These are phyloP conservation scores for Crematogaster levior DNA, from an alignment of 2,888 invertebrate species.

Conservation along the genomic window DNA sequence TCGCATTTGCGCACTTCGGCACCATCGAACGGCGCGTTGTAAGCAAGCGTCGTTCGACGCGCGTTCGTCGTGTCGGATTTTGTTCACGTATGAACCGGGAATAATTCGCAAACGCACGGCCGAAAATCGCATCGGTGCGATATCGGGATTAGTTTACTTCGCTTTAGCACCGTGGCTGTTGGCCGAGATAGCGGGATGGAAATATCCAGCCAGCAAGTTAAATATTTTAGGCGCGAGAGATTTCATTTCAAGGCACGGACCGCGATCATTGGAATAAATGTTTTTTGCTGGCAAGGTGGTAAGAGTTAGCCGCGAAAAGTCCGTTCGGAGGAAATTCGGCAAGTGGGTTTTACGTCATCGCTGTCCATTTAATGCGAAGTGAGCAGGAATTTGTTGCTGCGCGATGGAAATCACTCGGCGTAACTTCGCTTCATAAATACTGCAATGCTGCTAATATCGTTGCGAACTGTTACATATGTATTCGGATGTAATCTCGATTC, in stretches of 20 bases:
- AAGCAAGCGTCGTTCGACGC: constrained; percentile 24
- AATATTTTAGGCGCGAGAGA: background rate
- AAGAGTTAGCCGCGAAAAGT: background rate
- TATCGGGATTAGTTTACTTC: constrained; percentile 1
- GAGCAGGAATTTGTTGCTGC: constrained; percentile 43
- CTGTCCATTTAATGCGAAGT: constrained; percentile 37
- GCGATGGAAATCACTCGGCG: constrained; percentile 56
- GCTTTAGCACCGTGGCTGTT: background rate
- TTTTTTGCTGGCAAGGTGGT: background rate
- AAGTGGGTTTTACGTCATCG: constrained; percentile 37
- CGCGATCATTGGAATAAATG: background rate
- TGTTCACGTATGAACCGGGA: constrained; percentile 19
- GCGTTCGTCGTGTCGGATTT: constrained; percentile 13
- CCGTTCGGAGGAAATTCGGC: constrained; percentile 15
- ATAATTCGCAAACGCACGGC: constrained; percentile 23
- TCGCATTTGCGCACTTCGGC: constrained; percentile 40
- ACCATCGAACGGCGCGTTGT: constrained; percentile 36
- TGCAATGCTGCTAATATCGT: constrained; percentile 55
- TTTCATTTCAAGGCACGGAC: background rate
- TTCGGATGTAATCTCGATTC: constrained; percentile 55
- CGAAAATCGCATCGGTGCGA: background rate
- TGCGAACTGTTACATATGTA: constrained; percentile 56
- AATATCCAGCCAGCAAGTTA: background rate
- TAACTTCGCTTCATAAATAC: constrained; percentile 55
- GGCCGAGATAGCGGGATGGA: background rate